Base-by-base conservation (phyloP, 2,113 vertebrate genomes). In the Ailuropoda melanoleuca region DNA sequence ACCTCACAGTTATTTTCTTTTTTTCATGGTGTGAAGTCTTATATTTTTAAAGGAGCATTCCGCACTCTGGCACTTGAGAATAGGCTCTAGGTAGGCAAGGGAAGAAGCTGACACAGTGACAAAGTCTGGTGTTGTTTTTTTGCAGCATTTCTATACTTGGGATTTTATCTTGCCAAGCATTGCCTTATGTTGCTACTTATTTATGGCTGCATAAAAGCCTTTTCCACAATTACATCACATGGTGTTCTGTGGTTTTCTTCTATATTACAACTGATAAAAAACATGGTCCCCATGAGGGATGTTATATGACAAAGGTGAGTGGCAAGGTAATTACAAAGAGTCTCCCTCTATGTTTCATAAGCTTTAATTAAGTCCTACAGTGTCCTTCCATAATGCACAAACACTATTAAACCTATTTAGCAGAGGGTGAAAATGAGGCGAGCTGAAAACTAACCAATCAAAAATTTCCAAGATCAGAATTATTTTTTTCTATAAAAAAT, bases 251-350 rank as follows among this genome's bases (percentile, higher is more conserved):
- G 53, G 7, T 87, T 97, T 93, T 93, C 50, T 75, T 87, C 12
- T 21, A 53, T 55, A 80, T 87, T 77, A 81, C 17, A 95, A 66
- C 31, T 66, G 87, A 97, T 86, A 93, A 93, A 92, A 80, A 9
- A 4, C 83, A 96, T 77, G 7, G 5, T 23, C 17, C 50, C 70
- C 81, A 88, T 77, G 48, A 98, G 83, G 58, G 96, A 85, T 90
- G 29, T 50, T 95, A 95, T 95, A 94, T 94, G 83, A 81, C 53
- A 90, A 96, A 93, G 56, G 68, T 91, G 68, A 97, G 34, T 77
- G 9, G 8, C 78, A 96, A 96, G 31, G 74, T 84, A 92, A 96
- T 95, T 96, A 92, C 66, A 80, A 53, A 97, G 72, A 72, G 12
- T 10, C 8, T 64, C 13, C 19, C 26, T 81, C 50, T 23, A 18